phyloP scores from a whole-genome alignment of 2,797 vertebrate species.

The Coregonus suidteri region DNA sequence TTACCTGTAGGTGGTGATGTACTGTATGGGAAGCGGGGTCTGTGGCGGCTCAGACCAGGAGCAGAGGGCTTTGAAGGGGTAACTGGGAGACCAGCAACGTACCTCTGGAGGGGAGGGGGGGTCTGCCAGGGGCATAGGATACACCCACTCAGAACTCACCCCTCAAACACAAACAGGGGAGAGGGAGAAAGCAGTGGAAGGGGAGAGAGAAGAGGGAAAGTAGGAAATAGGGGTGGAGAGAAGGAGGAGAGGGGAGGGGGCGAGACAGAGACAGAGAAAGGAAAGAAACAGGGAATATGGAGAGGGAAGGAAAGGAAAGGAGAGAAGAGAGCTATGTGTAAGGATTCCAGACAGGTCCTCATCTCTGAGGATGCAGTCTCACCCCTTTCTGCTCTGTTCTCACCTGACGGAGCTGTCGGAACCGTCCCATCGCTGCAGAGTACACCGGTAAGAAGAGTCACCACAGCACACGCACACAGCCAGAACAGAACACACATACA shows the following conservation, averaged over 20 bases:
- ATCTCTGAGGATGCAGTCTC: neutral
- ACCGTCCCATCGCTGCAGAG: neutral
- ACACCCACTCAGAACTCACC: constrained; percentile 7
- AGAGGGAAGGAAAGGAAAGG: neutral
- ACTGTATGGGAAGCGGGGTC: constrained; percentile 49
- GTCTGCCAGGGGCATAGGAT: constrained; percentile 40
- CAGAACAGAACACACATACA: neutral
- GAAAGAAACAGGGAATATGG: neutral
- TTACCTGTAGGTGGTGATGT: constrained; percentile 73
- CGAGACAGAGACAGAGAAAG: neutral
- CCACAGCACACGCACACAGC: neutral
- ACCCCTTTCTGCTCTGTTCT: neutral
- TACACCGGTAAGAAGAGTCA: neutral
- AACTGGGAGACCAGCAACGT: constrained; percentile 68
- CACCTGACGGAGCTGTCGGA: neutral
- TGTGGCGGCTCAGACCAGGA: constrained; percentile 63
- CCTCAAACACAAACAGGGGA: neutral
- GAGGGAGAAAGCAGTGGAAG: neutral
- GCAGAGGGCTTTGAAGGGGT: constrained; percentile 68
- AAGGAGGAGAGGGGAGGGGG: no score
- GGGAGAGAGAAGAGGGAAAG: neutral
- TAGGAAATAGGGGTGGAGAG: neutral
- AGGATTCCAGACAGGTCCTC: neutral
- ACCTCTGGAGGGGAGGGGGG: constrained; percentile 53
- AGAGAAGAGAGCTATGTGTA: no score